A percentile compares a stretch with the other conserved stretches of the same genome.
Evolutionary conservation across 92 coral and sea anemone species (phyloP).

Genomic region (Bergia puertoricense): DNA sequence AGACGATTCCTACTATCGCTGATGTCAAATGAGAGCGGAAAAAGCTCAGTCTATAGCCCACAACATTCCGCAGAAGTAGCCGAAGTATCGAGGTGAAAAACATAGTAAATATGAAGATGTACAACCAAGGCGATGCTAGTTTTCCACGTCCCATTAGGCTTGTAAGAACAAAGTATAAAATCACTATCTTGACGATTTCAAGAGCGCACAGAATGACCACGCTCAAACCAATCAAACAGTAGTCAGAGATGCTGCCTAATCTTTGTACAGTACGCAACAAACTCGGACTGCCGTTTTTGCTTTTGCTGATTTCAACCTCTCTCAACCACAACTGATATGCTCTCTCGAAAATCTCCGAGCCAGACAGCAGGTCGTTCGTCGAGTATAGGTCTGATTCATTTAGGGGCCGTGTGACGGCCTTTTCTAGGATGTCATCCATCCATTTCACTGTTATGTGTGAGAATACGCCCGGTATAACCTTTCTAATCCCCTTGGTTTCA

Average conservation of each 20-base stretch:
- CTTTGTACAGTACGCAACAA: not conserved
- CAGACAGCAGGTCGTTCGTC: not conserved
- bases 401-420: not conserved
- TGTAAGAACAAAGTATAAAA: not conserved
- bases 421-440: not conserved
- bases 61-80: not conserved
- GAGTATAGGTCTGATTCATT: not conserved
- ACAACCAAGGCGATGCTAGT: not conserved
- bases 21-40: not conserved
- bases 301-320: not conserved
- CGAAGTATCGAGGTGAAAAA: not conserved
- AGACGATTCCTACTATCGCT: not conserved
- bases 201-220: not conserved
- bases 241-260: not conserved
- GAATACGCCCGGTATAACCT: not conserved
- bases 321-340: not conserved
- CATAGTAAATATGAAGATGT: not conserved
- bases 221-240: not conserved
- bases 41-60: not conserved
- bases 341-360: not conserved
- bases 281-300: not conserved
- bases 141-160: not conserved
- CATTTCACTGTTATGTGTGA: constrained; percentile 15
- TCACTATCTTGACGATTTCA: not conserved
- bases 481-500: not conserved